Percentiles rank a stretch among this genome's conserved stretches.
Evolutionary conservation across 2,888 invertebrate species (phyloP).

Genomic region (Diogma glabrata): DNA sequence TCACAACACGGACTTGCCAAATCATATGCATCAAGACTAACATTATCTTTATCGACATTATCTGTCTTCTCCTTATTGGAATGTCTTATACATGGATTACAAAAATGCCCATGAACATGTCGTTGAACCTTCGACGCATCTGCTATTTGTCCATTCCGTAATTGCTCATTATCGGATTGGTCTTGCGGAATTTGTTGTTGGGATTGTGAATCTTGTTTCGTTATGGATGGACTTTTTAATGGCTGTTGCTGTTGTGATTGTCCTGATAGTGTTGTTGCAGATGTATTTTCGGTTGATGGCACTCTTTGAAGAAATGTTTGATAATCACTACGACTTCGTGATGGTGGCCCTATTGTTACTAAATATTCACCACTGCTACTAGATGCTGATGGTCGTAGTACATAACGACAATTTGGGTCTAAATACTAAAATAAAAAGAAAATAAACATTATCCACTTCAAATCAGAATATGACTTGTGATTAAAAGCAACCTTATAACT

Average conservation of each 20-base stretch:
- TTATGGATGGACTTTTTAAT: conserved; percentile 25
- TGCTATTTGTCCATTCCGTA: conserved; percentile 24
- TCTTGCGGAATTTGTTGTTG: conserved; percentile 26
- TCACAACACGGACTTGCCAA: conserved; percentile 79
- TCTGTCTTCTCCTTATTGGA: conserved; percentile 36
- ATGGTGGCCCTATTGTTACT: conserved; percentile 55
- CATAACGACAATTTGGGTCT: conserved; percentile 60
- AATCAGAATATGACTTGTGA: too few relatives aligned
- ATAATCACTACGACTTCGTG: conserved; percentile 50
- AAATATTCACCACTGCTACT: conserved; percentile 59
- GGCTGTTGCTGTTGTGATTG: conserved; percentile 25
- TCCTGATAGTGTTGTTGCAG: not conserved
- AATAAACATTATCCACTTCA: conserved; percentile 33
- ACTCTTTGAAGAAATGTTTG: conserved; percentile 56
- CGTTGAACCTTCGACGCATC: conserved; percentile 29
- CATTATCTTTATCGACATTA: conserved; percentile 42
- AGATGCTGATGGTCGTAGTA: conserved; percentile 51
- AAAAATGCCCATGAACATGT: conserved; percentile 44
- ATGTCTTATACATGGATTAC: conserved; percentile 59
- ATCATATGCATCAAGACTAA: conserved; percentile 75
- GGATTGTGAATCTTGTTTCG: conserved; percentile 22
- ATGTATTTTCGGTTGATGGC: conserved; percentile 32
- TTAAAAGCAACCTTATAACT: not conserved
- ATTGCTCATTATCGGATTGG: conserved; percentile 12
- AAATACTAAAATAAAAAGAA: conserved; percentile 41